Evolutionary conservation across 2,888 invertebrate species (phyloP).

Genomic region (Emmelina monodactyla): DNA sequence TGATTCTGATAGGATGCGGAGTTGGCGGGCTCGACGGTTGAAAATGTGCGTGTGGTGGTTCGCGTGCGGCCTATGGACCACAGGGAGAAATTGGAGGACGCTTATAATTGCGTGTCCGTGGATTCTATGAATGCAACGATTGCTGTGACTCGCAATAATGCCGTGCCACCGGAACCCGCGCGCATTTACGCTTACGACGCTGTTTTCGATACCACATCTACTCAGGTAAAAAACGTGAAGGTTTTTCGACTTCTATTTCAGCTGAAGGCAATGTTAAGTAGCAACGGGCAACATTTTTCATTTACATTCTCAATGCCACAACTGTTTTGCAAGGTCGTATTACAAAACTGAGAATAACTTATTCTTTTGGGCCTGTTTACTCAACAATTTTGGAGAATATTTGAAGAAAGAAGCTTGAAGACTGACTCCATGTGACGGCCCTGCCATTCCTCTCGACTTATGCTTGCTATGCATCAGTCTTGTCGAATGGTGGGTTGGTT

Average conservation of each 20-base stretch:
- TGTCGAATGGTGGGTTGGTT: conserved; percentile 62
- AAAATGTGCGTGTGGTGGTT: conserved; percentile 97
- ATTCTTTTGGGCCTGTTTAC: too few relatives aligned
- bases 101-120: conserved; percentile 77
- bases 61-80: conserved; percentile 92
- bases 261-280: too few relatives aligned
- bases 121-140: conserved; percentile 80
- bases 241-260: too few relatives aligned
- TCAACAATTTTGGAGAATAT: too few relatives aligned
- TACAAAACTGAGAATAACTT: too few relatives aligned
- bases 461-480: conserved; percentile 46
- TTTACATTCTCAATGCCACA: too few relatives aligned
- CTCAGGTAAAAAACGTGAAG: too few relatives aligned
- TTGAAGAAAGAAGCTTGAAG: conserved; percentile 12
- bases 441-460: conserved; percentile 49
- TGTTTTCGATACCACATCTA: conserved; percentile 86
- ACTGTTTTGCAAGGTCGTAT: too few relatives aligned
- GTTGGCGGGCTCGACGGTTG: conserved; percentile 69
- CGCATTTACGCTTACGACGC: conserved; percentile 95
- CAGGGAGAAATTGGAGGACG: conserved; percentile 77
- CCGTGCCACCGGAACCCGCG: conserved; percentile 76
- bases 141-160: conserved; percentile 77
- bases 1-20: conserved; percentile 1
- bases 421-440: conserved; percentile 20
- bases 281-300: too few relatives aligned